Percentiles rank a stretch among this genome's conserved stretches.
Conservation (phyloP, 2,888 invertebrate species). For the Macrosiphum euphorbiae region DNA sequence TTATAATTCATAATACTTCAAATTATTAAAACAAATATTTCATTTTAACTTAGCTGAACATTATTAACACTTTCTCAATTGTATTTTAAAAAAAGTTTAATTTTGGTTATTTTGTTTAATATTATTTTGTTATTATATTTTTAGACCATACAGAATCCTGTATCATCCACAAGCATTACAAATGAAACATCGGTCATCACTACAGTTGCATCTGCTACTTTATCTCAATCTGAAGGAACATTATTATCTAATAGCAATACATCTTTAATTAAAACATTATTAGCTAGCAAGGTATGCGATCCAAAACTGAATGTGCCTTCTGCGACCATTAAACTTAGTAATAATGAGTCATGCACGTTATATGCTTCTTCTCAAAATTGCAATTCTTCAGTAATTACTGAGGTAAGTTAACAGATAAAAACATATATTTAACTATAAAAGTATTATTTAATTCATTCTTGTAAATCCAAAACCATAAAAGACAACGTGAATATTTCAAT, state of each 20-base stretch:
- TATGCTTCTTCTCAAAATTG: constrained; percentile 64
- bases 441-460: not conserved
- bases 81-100: not conserved
- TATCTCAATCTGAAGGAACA: constrained; percentile 58
- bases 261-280: constrained; percentile 91
- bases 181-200: constrained; percentile 64
- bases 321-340: constrained; percentile 64
- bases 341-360: constrained; percentile 64
- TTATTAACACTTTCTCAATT: not conserved
- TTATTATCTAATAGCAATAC: constrained; percentile 71
- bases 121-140: constrained; percentile 3
- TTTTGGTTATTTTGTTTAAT: not conserved
- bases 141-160: constrained; percentile 41
- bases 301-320: constrained; percentile 63
- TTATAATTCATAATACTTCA: not conserved
- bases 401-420: constrained; percentile 44
- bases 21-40: not conserved
- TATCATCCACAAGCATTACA: constrained; percentile 21
- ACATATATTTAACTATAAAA: not conserved
- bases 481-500: not conserved
- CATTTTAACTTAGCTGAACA: not conserved
- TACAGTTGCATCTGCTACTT: constrained; percentile 62
- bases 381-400: constrained; percentile 55
- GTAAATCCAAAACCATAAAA: not conserved
- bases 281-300: constrained; percentile 90